Evolutionary conservation across 2,888 invertebrate species (phyloP).

Genomic region (Metallyticus violacea): DNA sequence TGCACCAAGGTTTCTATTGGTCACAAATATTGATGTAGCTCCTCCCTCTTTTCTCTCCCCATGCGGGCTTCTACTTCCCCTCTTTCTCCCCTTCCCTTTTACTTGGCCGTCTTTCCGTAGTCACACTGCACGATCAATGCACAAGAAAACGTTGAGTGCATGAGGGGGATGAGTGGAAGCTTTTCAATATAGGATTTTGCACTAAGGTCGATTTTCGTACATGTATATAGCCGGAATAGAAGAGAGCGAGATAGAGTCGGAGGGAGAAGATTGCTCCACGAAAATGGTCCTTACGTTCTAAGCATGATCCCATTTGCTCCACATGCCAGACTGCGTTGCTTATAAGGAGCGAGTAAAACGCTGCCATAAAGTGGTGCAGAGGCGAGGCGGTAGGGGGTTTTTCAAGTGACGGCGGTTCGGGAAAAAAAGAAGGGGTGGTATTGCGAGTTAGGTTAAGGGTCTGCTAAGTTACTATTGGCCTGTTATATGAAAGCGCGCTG

Average conservation of each 20-base stretch:
- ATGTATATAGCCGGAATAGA: constrained; percentile 7
- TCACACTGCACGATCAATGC: constrained; percentile 17
- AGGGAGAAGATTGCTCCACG: neutral
- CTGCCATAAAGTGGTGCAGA: neutral
- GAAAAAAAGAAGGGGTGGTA: neutral
- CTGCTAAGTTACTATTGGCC: constrained; percentile 30
- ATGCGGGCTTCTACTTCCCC: neutral
- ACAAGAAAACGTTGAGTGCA: constrained; percentile 3
- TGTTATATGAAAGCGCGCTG: constrained; percentile 23
- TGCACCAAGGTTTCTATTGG: neutral
- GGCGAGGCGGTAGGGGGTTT: neutral
- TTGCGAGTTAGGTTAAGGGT: constrained; percentile 23
- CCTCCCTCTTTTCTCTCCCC: neutral
- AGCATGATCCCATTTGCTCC: constrained; percentile 15
- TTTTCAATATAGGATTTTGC: constrained; percentile 23
- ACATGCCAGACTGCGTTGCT: constrained; percentile 14
- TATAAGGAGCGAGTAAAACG: constrained; percentile 8
- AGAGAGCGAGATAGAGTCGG: neutral
- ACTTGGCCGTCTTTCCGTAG: neutral
- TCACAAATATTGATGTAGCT: neutral
- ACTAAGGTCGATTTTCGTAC: constrained; percentile 15
- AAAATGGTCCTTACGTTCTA: constrained; percentile 27
- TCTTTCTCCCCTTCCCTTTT: neutral
- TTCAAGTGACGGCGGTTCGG: neutral
- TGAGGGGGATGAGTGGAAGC: constrained; percentile 1